Evolutionary conservation across 2,113 vertebrate genomes (phyloP).

Genomic region (Prionailurus bengalensis): DNA sequence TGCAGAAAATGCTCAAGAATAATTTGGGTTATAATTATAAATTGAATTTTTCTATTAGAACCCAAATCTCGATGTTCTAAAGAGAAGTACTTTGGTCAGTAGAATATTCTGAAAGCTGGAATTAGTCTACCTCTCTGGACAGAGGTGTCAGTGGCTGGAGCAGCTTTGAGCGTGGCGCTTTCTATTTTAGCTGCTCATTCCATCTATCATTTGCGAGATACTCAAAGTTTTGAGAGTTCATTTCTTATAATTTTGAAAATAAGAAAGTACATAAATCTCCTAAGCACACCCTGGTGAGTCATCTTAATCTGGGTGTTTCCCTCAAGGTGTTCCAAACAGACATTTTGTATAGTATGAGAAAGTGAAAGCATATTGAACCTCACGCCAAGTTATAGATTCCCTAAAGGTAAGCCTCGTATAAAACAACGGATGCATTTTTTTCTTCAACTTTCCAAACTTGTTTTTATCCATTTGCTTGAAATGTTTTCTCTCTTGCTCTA

Average conservation of each 20-base stretch:
- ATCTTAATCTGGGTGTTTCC: slow-evolving; percentile 75
- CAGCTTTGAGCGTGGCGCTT: neutral
- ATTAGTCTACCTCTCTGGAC: neutral
- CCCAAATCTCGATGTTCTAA: neutral
- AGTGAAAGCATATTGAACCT: slow-evolving; percentile 72
- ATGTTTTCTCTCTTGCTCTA: slow-evolving; percentile 72
- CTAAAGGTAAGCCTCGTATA: slow-evolving; percentile 71
- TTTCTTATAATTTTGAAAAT: slow-evolving; percentile 82
- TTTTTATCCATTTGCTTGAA: slow-evolving; percentile 80
- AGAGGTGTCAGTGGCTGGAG: neutral
- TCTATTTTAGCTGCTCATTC: slow-evolving; percentile 71
- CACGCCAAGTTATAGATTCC: slow-evolving; percentile 78
- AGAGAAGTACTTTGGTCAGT: neutral
- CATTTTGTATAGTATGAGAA: slow-evolving; percentile 74
- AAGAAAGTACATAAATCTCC: slow-evolving; percentile 78
- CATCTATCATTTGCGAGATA: slow-evolving; percentile 79
- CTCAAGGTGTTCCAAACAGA: slow-evolving; percentile 64
- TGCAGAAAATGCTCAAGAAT: neutral
- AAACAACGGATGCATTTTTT: slow-evolving; percentile 76
- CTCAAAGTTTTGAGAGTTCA: slow-evolving; percentile 77
- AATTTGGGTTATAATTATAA: slow-evolving; percentile 9
- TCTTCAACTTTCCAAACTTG: slow-evolving; percentile 73
- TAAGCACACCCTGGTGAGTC: slow-evolving; percentile 63
- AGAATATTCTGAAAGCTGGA: neutral
- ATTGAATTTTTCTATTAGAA: slow-evolving; percentile 16